These are phyloP conservation scores for Lasiurus cinereus DNA, from an alignment of 2,113 vertebrate species.

Conservation along the genomic window DNA sequence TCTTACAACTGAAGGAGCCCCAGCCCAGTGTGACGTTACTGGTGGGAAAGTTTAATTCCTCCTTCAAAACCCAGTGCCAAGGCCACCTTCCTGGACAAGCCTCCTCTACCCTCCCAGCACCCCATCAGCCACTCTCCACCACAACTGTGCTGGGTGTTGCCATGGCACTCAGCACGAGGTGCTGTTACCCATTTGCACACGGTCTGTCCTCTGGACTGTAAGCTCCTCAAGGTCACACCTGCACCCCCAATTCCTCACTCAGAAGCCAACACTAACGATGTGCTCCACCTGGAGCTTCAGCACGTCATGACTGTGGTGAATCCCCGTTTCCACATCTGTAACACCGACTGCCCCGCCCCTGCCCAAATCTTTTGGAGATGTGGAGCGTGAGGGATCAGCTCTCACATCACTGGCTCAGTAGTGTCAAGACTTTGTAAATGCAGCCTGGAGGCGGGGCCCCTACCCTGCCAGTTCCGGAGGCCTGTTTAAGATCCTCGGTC, in stretches of 20 bases:
- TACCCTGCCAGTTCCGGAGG: not conserved
- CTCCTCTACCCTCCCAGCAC: no score
- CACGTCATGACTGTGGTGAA: not conserved
- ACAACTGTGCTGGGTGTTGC: not conserved
- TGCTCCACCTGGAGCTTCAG: not conserved
- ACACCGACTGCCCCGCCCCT: not conserved
- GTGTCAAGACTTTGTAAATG: not conserved
- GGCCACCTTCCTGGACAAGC: not conserved
- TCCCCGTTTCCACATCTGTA: not conserved
- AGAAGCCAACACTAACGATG: not conserved
- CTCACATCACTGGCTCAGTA: not conserved
- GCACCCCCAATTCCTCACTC: not conserved
- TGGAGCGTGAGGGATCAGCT: not conserved
- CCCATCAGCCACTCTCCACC: rapidly evolving
- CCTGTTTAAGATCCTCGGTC: not conserved
- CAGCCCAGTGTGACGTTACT: not conserved
- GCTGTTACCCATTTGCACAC: not conserved
- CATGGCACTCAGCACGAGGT: not conserved
- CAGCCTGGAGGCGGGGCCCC: not conserved
- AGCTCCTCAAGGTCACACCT: not conserved
- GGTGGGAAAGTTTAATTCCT: not conserved
- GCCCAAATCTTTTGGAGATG: not conserved
- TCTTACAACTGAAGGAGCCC: not conserved
- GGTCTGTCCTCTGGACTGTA: not conserved
- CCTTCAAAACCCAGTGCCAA: not conserved